These are phyloP conservation scores for Tyria jacobaeae DNA, from an alignment of 2,888 invertebrate species.

Conservation along the genomic window DNA sequence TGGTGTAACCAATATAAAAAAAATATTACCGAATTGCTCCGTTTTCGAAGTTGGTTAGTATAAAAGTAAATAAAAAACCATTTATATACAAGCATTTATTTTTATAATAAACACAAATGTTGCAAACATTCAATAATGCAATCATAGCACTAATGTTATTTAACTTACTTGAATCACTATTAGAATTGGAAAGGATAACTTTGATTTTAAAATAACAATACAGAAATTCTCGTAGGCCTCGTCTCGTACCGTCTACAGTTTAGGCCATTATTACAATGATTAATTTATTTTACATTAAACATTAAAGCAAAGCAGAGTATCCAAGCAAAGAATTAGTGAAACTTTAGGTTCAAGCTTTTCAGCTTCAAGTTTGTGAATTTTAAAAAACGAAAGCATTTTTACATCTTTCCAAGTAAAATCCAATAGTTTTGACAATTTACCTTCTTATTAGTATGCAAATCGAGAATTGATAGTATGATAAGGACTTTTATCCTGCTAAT, in stretches of 20 bases:
- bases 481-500: neutral
- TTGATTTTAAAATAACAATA: conserved; percentile 54
- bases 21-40: too few relatives aligned
- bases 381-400: conserved; percentile 25
- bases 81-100: conserved; percentile 86
- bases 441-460: too few relatives aligned
- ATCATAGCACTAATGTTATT: conserved; percentile 80
- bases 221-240: conserved; percentile 62
- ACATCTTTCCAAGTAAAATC: too few relatives aligned
- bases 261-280: conserved; percentile 51
- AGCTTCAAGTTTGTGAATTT: conserved; percentile 32
- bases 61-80: conserved; percentile 28
- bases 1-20: too few relatives aligned
- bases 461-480: too few relatives aligned
- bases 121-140: conserved; percentile 85
- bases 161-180: conserved; percentile 80
- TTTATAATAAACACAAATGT: conserved; percentile 83
- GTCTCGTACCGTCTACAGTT: conserved; percentile 44
- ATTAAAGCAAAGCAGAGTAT: conserved; percentile 62
- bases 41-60: neutral
- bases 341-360: conserved; percentile 30
- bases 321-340: conserved; percentile 57
- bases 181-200: conserved; percentile 72
- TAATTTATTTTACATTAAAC: conserved; percentile 51
- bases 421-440: too few relatives aligned